phyloP scores from a whole-genome alignment of 2,113 vertebrate genomes.

The Numenius arquata region DNA sequence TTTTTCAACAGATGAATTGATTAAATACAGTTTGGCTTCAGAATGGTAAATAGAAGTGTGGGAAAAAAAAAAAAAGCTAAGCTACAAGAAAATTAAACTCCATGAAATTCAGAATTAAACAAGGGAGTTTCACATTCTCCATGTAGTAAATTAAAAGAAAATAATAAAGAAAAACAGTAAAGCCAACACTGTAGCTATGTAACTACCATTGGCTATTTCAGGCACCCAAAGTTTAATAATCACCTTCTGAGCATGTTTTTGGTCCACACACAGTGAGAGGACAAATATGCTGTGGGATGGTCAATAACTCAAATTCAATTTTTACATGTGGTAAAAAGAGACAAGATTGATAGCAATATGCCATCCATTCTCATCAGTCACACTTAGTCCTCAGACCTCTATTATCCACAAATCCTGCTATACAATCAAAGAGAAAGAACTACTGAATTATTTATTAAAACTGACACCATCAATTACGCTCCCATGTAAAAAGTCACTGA shows the following conservation, averaged over 20 bases:
- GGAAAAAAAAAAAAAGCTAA: background rate
- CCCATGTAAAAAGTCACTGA: slow-evolving; percentile 32
- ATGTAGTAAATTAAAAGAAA: background rate
- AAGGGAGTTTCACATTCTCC: background rate
- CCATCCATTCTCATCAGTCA: slow-evolving; percentile 41
- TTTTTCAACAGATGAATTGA: background rate
- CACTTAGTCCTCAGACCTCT: slow-evolving; percentile 33
- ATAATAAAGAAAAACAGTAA: background rate
- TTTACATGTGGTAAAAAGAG: background rate
- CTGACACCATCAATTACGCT: slow-evolving; percentile 40
- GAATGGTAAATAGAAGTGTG: background rate
- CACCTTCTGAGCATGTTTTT: background rate
- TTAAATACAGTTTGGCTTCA: background rate
- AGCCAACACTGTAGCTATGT: background rate
- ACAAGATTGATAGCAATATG: slow-evolving; percentile 16
- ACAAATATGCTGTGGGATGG: background rate
- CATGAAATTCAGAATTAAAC: background rate
- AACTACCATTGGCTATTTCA: background rate
- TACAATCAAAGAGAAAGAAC: slow-evolving; percentile 36
- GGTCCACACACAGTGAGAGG: background rate
- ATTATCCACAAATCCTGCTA: slow-evolving; percentile 40
- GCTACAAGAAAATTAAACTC: background rate
- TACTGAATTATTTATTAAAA: slow-evolving; percentile 66
- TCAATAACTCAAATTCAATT: slow-evolving; percentile 36
- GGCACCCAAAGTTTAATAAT: background rate